These are phyloP conservation scores for Listrodromus nycthemerus DNA, from an alignment of 2,888 invertebrate species.

Conservation along the genomic window DNA sequence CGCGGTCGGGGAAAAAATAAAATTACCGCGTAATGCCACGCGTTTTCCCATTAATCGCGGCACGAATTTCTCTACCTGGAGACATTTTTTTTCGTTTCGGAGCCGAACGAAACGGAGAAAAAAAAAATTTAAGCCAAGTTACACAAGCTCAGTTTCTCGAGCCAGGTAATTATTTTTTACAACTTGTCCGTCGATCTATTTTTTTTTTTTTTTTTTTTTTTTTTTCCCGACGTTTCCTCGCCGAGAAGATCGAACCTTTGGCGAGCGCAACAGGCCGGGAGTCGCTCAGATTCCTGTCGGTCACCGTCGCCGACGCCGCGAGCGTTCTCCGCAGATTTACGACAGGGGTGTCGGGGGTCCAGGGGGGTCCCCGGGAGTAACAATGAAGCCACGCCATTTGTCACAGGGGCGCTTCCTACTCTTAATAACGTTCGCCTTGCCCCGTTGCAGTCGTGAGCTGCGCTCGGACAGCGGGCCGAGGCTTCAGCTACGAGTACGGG, in stretches of 20 bases:
- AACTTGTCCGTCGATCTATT: constrained; percentile 7
- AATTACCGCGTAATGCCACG: no score
- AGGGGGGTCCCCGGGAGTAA: constrained; percentile 78
- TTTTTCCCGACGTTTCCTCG: constrained; percentile 19
- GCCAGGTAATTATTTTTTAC: constrained; percentile 8
- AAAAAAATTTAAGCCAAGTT: constrained; percentile 3
- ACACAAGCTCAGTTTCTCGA: constrained; percentile 8
- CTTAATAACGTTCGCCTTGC: constrained; percentile 80
- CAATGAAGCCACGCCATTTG: constrained; percentile 84
- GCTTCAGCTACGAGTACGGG: constrained; percentile 16
- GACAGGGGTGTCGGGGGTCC: constrained; percentile 71
- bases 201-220: no score
- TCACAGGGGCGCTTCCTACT: constrained; percentile 84
- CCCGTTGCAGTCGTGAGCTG: constrained; percentile 55
- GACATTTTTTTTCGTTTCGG: not conserved
- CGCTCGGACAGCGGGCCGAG: not conserved
- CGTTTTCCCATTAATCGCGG: no score
- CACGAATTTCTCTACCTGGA: no score
- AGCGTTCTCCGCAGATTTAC: constrained; percentile 79
- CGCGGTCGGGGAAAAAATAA: no score
- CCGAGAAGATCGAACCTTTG: constrained; percentile 17
- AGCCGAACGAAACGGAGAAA: constrained; percentile 17
- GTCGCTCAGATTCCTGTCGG: constrained; percentile 78
- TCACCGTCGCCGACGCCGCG: constrained; percentile 70
- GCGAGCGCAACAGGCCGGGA: constrained; percentile 54